Evolutionary conservation across 2,888 invertebrate species (phyloP).

Genomic region (Agonopterix alstromeriana): DNA sequence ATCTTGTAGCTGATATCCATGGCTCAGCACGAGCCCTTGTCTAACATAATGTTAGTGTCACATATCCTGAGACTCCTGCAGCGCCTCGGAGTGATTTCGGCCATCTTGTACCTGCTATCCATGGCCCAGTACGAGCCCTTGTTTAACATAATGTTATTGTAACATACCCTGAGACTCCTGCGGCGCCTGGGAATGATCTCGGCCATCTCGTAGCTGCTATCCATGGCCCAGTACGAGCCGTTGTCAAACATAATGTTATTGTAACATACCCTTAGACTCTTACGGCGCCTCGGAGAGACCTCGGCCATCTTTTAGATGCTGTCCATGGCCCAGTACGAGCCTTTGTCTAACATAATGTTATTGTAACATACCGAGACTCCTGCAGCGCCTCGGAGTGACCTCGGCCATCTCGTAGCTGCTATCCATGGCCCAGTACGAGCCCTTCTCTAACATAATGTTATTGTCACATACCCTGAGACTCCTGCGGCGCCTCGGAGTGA

Average conservation of each 20-base stretch:
- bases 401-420: conserved; percentile 72
- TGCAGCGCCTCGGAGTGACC: too few relatives aligned
- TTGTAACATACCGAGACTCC: too few relatives aligned
- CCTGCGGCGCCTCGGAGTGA: conserved; percentile 66
- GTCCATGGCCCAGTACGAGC: conserved; percentile 80
- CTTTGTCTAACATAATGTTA: too few relatives aligned
- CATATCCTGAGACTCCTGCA: conserved; percentile 68
- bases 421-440: conserved; percentile 80
- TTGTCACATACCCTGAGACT: conserved; percentile 56
- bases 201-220: conserved; percentile 72
- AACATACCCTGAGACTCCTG: too few relatives aligned
- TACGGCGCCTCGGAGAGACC: conserved; percentile 66
- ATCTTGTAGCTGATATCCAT: conserved; percentile 76
- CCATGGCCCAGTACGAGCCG: conserved; percentile 80
- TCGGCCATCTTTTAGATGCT: conserved; percentile 74
- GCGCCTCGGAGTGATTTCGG: conserved; percentile 70
- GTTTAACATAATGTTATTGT: too few relatives aligned
- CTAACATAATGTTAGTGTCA: conserved; percentile 21
- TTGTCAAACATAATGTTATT: conserved; percentile 57
- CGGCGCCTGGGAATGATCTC: too few relatives aligned
- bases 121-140: conserved; percentile 82
- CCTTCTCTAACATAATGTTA: conserved; percentile 67
- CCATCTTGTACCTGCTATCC: conserved; percentile 74
- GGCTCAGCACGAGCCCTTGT: conserved; percentile 81
- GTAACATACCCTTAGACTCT: conserved; percentile 60